Percentiles rank a stretch among this genome's conserved stretches.
phyloP scores from a whole-genome alignment of 2,888 invertebrate species.

The Imbricaverruca yamaguchii region DNA sequence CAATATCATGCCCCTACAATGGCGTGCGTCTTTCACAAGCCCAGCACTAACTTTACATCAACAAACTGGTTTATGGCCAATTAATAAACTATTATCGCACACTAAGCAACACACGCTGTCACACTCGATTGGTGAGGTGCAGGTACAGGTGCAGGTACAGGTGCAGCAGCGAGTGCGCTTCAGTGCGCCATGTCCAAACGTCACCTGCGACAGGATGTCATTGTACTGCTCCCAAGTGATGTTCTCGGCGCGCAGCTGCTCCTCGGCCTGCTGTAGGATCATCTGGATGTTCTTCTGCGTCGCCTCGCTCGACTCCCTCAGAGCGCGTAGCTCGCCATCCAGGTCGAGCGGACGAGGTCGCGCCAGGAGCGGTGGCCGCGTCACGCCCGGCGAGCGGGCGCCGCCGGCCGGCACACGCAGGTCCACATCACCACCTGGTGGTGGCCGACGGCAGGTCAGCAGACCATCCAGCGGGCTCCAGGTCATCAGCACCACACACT shows the following conservation, averaged over 20 bases:
- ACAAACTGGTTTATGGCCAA: no score
- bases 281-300: constrained; percentile 20
- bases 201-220: constrained; percentile 16
- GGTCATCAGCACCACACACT: neutral
- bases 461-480: no score
- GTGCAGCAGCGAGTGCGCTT: no score
- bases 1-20: no score
- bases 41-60: no score
- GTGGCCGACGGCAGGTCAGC: no score
- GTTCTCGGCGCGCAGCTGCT: constrained; percentile 5
- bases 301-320: constrained; percentile 3
- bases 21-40: no score
- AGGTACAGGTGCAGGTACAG: no score
- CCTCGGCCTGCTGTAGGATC: constrained; percentile 18
- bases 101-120: no score
- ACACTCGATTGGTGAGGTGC: no score
- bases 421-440: neutral
- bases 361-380: neutral
- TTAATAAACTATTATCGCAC: no score
- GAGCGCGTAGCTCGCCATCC: constrained; percentile 14
- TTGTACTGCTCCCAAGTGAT: constrained; percentile 16
- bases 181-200: no score
- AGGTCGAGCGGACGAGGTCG: neutral
- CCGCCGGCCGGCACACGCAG: neutral
- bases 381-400: neutral